Base-by-base conservation (phyloP, 2,888 invertebrate genomes). In the Hydrotaea diabolus region DNA sequence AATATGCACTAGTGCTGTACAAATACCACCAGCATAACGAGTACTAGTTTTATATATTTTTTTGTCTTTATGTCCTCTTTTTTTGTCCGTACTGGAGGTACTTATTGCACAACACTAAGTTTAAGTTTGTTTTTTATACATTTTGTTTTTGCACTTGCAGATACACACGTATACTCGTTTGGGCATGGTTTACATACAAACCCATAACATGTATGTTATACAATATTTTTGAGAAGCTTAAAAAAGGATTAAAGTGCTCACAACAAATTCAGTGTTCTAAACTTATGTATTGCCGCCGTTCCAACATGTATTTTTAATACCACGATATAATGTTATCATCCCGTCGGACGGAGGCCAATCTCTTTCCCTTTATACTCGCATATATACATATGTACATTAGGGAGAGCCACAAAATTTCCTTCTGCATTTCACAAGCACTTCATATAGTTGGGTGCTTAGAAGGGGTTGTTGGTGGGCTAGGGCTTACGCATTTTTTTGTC, bases 141-240 rank as follows among this genome's bases (percentile, higher is more conserved):
- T 59, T 62, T 39, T 15, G n/a, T 46, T 17, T 71, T 15, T n/a
- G 49, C 7, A 13, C 43, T 2, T 13, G 11, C 43, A 15, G 43
- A 43, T 31, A 31, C 43, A 4, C 43, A 15, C 3, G 31, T n/a
- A n/a, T n/a, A n/a, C n/a, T n/a, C n/a, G n/a, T n/a, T n/a, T n/a
- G n/a, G n/a, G n/a, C n/a, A n/a, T n/a, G n/a, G n/a, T n/a, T n/a
- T n/a, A n/a, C 26, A 21, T 19, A 49, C 3, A 36, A 31, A 31
- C 49, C 0, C 19, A 17, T 39, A 36, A 15, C 31, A 23, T 73
- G 17, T 39, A 23, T 64, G 17, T 39, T 72, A 64, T 78, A 62
- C 46, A 71, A 72, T 72, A 74, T 69, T 73, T 82, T 59, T 19
- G 55, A 77, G 59, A 59, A 80, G 77, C 77, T 77, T 77, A 74